Percentiles rank a stretch among this genome's conserved stretches.
These are phyloP conservation scores for Phalangium opilio DNA, from an alignment of 2,888 invertebrate genomes.

Conservation along the genomic window DNA sequence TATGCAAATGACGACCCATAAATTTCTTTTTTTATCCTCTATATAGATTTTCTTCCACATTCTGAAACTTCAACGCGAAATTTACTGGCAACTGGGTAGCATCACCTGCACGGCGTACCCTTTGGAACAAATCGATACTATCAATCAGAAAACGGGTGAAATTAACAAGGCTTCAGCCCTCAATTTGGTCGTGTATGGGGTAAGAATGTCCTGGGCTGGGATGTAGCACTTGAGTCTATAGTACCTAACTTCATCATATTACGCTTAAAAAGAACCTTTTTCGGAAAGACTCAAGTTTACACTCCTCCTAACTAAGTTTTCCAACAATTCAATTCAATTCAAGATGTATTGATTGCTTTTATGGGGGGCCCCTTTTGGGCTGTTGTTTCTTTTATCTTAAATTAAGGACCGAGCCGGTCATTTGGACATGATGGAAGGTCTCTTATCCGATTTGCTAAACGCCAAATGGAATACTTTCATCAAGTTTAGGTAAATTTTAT, in stretches of 20 bases:
- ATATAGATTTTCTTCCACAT: conserved; percentile 85
- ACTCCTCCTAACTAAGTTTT: too few species aligned
- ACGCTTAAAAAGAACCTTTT: too few species aligned
- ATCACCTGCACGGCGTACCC: conserved; percentile 97
- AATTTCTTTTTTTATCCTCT: conserved; percentile 4
- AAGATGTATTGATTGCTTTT: too few species aligned
- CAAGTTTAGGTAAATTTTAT: conserved; percentile 51
- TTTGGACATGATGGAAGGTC: conserved; percentile 83
- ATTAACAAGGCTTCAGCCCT: conserved; percentile 91
- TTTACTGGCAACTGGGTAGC: conserved; percentile 87
- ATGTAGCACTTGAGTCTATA: too few species aligned
- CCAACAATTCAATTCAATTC: too few species aligned
- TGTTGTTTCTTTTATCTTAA: conserved; percentile 10
- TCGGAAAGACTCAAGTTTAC: too few species aligned
- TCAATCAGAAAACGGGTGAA: conserved; percentile 71
- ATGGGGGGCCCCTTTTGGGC: too few species aligned
- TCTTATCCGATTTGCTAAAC: conserved; percentile 77
- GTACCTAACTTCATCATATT: too few species aligned
- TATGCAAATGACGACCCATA: too few species aligned
- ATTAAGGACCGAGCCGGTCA: conserved; percentile 83
- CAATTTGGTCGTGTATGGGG: conserved; percentile 91
- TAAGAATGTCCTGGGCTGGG: conserved; percentile 38
- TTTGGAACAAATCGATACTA: conserved; percentile 83
- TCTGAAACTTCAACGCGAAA: conserved; percentile 84
- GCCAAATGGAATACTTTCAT: conserved; percentile 98